phyloP scores from a whole-genome alignment of 2,113 vertebrate species.

The Lepidothrix coronata region DNA sequence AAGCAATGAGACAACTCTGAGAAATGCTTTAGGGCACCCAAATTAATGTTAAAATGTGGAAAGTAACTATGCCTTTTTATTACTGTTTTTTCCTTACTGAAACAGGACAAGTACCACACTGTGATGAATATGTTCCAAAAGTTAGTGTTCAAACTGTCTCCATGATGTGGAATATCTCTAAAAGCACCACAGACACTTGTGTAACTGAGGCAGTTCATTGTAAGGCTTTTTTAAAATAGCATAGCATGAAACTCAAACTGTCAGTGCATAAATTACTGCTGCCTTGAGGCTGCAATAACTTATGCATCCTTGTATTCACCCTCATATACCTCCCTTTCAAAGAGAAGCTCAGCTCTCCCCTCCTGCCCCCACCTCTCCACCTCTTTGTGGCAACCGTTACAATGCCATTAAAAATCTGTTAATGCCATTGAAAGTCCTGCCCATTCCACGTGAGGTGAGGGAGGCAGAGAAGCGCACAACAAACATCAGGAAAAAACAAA shows the following conservation, averaged over 20 bases:
- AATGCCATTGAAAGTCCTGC: background rate
- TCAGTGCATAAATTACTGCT: conserved; percentile 45
- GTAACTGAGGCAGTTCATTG: background rate
- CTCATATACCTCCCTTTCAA: background rate
- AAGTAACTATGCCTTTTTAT: background rate
- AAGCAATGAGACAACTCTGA: background rate
- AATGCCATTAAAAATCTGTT: background rate
- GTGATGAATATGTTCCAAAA: background rate
- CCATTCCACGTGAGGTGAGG: background rate
- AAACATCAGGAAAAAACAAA: background rate
- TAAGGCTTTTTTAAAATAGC: conserved; percentile 33
- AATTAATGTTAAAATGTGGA: background rate
- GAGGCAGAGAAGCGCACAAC: background rate
- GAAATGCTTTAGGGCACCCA: background rate
- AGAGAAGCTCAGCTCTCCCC: background rate
- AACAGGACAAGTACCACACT: background rate
- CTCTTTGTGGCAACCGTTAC: background rate
- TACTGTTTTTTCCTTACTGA: background rate
- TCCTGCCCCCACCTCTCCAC: background rate
- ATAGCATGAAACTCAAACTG: conserved; percentile 45
- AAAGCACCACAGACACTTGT: background rate
- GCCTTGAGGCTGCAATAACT: conserved; percentile 42
- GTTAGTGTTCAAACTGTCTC: background rate
- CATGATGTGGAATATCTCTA: background rate
- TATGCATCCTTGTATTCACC: conserved; percentile 28